Conservation (phyloP, 2,113 vertebrate species). For the Silurus glanis region DNA sequence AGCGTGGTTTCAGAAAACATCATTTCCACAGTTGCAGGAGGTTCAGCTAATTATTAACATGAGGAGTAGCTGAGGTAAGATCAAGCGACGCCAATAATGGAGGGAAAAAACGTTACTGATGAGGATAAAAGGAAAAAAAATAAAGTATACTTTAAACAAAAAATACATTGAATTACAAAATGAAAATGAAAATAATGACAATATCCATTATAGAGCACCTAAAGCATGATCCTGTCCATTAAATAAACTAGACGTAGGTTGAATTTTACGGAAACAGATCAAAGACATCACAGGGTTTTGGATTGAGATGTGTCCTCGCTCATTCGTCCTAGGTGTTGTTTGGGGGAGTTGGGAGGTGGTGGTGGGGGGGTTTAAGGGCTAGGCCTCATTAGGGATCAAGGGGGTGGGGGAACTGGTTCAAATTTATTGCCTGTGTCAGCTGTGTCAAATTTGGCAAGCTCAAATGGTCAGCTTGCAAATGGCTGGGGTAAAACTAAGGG, state of each 20-base stretch:
- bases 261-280: neutral
- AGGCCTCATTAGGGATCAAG: slow-evolving; percentile 68
- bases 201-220: neutral
- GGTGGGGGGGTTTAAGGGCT: slow-evolving; percentile 51
- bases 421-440: slow-evolving; percentile 79
- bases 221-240: neutral
- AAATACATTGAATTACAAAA: too few species aligned
- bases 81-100: too few species aligned
- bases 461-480: slow-evolving; percentile 80
- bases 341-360: neutral
- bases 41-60: too few species aligned
- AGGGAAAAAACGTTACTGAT: too few species aligned
- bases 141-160: too few species aligned
- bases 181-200: neutral
- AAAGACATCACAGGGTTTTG: neutral
- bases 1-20: too few species aligned
- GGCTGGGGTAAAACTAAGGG: slow-evolving; percentile 69
- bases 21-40: too few species aligned
- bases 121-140: too few species aligned
- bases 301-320: neutral
- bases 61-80: too few species aligned
- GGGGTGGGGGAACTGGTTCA: slow-evolving; percentile 71
- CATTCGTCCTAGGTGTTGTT: neutral
- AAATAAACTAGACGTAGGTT: neutral
- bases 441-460: slow-evolving; percentile 81